A percentile compares a stretch with the other conserved stretches of the same genome.
These are phyloP conservation scores for Ictalurus punctatus DNA, from an alignment of 2,113 vertebrate species.

Conservation along the genomic window DNA sequence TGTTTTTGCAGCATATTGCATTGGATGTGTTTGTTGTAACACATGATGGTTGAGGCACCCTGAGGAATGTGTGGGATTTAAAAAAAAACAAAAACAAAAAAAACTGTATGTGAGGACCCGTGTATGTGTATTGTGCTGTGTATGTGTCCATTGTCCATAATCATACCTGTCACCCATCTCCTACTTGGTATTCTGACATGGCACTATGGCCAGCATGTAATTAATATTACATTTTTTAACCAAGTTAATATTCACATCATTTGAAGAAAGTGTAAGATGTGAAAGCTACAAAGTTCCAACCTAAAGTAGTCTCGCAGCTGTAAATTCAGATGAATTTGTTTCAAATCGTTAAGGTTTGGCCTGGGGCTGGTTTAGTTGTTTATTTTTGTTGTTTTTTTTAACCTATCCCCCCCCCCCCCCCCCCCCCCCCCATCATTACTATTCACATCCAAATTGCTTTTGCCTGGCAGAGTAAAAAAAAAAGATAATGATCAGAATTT, in stretches of 20 bases:
- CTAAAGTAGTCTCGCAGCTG: not conserved
- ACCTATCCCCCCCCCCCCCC: too few relatives aligned
- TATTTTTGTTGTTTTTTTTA: too few relatives aligned
- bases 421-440: not conserved
- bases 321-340: not conserved
- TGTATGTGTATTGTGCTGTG: not conserved
- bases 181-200: conserved; percentile 8
- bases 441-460: not conserved
- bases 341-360: not conserved
- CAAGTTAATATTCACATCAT: not conserved
- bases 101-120: not conserved
- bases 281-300: not conserved
- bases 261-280: not conserved
- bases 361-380: not conserved
- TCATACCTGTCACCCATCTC: not conserved
- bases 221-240: conserved; percentile 22
- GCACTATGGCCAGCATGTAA: not conserved
- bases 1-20: conserved; percentile 21
- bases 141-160: not conserved
- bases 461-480: not conserved
- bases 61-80: not conserved
- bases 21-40: not conserved
- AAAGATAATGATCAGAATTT: not conserved
- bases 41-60: conserved; percentile 4
- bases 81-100: not conserved